Conservation (phyloP, 2,113 vertebrate genomes). For the Mungos mungo region DNA sequence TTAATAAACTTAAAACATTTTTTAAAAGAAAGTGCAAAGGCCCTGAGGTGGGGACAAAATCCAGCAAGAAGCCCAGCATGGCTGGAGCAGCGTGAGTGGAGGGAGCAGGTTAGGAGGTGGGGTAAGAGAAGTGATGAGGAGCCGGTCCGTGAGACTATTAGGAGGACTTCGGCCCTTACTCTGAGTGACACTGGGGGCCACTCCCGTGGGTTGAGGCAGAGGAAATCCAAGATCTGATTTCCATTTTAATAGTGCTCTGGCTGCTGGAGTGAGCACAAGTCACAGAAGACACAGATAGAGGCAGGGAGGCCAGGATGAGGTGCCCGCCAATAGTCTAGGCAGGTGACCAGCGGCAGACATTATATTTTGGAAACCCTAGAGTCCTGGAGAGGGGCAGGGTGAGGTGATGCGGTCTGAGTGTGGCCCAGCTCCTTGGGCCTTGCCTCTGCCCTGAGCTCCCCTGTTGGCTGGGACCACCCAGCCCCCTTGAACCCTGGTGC, state of each 20-base stretch:
- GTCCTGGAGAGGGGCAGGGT: background rate
- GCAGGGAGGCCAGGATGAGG: background rate
- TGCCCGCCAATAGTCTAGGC: background rate
- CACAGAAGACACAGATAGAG: no score
- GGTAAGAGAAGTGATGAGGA: background rate
- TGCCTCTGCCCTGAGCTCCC: background rate
- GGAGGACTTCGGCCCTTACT: background rate
- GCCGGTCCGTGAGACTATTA: no score
- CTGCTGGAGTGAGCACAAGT: background rate
- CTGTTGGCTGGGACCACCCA: background rate
- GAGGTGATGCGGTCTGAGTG: background rate
- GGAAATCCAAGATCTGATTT: background rate
- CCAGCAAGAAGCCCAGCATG: background rate
- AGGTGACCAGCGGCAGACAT: background rate
- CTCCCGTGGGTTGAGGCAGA: background rate
- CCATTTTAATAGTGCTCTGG: background rate
- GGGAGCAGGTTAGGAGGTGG: background rate
- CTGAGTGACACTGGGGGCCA: background rate
- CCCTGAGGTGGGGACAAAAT: background rate
- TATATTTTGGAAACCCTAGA: background rate
- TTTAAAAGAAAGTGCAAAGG: background rate
- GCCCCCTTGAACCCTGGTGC: background rate
- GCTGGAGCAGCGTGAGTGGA: background rate
- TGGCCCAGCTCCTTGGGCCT: background rate
- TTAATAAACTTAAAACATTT: no score